Base-by-base conservation (phyloP, 2,888 invertebrate genomes). In the Petrolisthes cinctipes region DNA sequence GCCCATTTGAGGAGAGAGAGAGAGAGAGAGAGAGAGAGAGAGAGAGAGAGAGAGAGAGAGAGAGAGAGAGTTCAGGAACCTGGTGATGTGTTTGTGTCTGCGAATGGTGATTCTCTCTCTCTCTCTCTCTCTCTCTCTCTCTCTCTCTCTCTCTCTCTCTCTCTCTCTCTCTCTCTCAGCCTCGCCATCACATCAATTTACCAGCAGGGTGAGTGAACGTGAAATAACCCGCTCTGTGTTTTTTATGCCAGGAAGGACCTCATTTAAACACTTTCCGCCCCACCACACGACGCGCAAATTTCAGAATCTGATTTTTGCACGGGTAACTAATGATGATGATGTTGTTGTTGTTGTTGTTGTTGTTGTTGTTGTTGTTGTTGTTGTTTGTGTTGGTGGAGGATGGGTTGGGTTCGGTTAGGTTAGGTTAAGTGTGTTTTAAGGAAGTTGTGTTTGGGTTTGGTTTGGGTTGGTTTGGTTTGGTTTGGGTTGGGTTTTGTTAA, bases 291-390 rank as follows among this genome's bases (percentile, higher is more conserved):
- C 37, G 9, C 17, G 71, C 20, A 71, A n/a, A n/a, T 71, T 71
- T 71, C 14, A 71, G n/a, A 20, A 20, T 20, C 14, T 14, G 71
- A 71, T 71, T 71, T 71, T 71, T 71, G 66, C 81, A 82, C 81
- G 66, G 81, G 81, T 82, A 82, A 82, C 81, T 82, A 82, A 82
- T 82, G 81, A 82, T 53, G 66, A 82, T n/a, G 61, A 20, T 71
- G 71, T 7, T 6, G 6, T 71, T 17, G 71, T 71, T 14, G 71
- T 7, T n/a, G 71, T 73, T n/a, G n/a, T 17, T 17, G 11, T 17
- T 66, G 11, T 17, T 66, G 11, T 66, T 17, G 66, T 66, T 23
- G 23, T 73, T n/a, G n/a, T 73, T 7, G 23, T 73, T 73, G 23
- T 73, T 73, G 23, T 73, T 73, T 23, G n/a, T 73, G 17, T 66